Evolutionary conservation across 2,888 invertebrate genomes (phyloP).

Genomic region (Orchestes rusci): DNA sequence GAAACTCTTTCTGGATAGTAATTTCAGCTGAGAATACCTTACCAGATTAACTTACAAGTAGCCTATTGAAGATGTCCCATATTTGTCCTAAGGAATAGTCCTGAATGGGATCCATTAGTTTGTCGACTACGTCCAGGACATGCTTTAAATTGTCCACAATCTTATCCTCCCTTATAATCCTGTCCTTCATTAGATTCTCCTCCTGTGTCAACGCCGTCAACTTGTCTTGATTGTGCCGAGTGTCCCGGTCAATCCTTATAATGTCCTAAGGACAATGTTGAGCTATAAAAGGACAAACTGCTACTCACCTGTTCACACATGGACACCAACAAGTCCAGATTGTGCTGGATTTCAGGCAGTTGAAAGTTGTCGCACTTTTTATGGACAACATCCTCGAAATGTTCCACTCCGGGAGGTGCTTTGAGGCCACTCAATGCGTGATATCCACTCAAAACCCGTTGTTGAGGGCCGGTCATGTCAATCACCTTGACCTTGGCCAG

Average conservation of each 20-base stretch:
- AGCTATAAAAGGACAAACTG: slow-evolving; percentile 1
- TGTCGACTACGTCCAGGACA: slow-evolving; percentile 61
- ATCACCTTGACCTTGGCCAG: slow-evolving; percentile 91
- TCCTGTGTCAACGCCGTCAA: slow-evolving; percentile 75
- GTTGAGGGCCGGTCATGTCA: slow-evolving; percentile 97
- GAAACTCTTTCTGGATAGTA: slow-evolving; percentile 53
- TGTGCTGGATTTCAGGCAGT: slow-evolving; percentile 87
- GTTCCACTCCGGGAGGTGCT: slow-evolving; percentile 49
- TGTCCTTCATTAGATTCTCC: slow-evolving; percentile 58
- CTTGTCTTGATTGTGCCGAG: slow-evolving; percentile 70
- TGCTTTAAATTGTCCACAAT: slow-evolving; percentile 65
- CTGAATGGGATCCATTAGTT: slow-evolving; percentile 47
- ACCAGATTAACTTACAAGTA: slow-evolving; percentile 44
- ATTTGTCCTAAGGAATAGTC: slow-evolving; percentile 53
- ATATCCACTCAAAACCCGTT: slow-evolving; percentile 85
- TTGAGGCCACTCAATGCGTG: slow-evolving; percentile 75
- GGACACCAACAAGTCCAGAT: slow-evolving; percentile 83
- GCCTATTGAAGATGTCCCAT: slow-evolving; percentile 50
- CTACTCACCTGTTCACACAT: slow-evolving; percentile 83
- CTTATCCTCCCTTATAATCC: slow-evolving; percentile 63
- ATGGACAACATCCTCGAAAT: slow-evolving; percentile 58
- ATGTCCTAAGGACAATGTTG: slow-evolving; percentile 58
- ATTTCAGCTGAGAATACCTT: too few species aligned
- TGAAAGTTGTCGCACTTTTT: slow-evolving; percentile 61
- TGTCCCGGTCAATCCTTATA: slow-evolving; percentile 72